Percentiles rank a stretch among this genome's conserved stretches.
phyloP scores from a whole-genome alignment of 2,113 vertebrate species.

The Isurus oxyrinchus region DNA sequence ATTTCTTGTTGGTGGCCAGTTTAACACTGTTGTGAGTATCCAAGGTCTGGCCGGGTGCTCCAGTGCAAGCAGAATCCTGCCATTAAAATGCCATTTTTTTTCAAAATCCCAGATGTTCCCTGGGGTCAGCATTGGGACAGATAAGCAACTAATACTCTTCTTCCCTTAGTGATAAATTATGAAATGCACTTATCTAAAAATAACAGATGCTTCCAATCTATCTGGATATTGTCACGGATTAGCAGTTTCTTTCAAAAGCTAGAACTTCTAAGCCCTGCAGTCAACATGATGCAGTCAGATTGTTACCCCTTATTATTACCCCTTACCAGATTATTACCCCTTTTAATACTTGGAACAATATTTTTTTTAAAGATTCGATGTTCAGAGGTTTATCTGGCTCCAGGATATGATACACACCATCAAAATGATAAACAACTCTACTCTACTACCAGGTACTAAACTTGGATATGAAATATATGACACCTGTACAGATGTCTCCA shows the following conservation, averaged over 20 bases:
- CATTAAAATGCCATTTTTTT: not conserved
- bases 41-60: not conserved
- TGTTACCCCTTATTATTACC: not conserved
- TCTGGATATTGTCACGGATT: not conserved
- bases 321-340: not conserved
- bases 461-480: constrained; percentile 59
- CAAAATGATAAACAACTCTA: constrained; percentile 53
- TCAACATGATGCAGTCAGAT: not conserved
- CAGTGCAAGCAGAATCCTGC: not conserved
- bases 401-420: constrained; percentile 52
- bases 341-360: not conserved
- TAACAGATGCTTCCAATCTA: not conserved
- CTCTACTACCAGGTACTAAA: constrained; percentile 51
- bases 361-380: constrained; percentile 28
- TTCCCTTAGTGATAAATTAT: not conserved
- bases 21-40: no score
- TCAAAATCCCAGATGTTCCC: not conserved
- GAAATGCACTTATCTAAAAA: no score
- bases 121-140: not conserved
- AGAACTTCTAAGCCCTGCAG: not conserved
- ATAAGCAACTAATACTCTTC: not conserved
- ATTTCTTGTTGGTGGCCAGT: not conserved
- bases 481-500: constrained; percentile 51
- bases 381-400: not conserved
- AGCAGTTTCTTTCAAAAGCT: not conserved